phyloP scores from a whole-genome alignment of 2,113 vertebrate genomes.

The Phyllostomus hastatus region DNA sequence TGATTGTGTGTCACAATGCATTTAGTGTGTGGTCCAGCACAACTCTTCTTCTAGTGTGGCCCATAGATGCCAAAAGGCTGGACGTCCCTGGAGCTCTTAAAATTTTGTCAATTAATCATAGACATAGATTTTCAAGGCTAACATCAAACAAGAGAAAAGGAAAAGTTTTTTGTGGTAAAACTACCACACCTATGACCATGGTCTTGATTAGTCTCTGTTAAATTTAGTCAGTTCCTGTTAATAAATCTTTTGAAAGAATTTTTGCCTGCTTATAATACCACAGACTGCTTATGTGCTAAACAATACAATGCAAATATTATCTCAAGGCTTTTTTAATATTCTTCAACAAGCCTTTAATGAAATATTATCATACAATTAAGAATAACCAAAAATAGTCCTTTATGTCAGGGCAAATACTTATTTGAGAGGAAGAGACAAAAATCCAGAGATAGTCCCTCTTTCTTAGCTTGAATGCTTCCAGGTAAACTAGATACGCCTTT shows the following conservation, averaged over 20 bases:
- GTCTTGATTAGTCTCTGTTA: neutral
- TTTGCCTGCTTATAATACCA: neutral
- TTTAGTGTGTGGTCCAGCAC: no score
- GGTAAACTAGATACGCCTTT: neutral
- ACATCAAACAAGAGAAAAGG: neutral
- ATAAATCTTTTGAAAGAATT: neutral
- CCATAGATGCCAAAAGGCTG: no score
- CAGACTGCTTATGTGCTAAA: neutral
- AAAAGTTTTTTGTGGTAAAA: neutral
- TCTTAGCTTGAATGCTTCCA: neutral
- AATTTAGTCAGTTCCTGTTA: neutral
- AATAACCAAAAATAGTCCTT: neutral
- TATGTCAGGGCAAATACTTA: neutral
- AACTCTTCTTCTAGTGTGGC: no score
- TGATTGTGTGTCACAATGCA: no score
- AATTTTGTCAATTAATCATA: neutral
- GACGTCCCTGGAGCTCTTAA: neutral
- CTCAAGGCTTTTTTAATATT: neutral
- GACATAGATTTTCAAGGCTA: neutral
- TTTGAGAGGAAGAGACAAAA: neutral
- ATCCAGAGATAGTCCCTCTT: neutral
- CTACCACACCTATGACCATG: neutral
- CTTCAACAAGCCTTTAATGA: neutral
- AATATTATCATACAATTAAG: neutral
- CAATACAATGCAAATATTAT: neutral